A percentile compares a stretch with the other conserved stretches of the same genome.
Evolutionary conservation across 35 echinoderm and acorn worm genomes (phyloP).

Genomic region (Chiridota heheva): DNA sequence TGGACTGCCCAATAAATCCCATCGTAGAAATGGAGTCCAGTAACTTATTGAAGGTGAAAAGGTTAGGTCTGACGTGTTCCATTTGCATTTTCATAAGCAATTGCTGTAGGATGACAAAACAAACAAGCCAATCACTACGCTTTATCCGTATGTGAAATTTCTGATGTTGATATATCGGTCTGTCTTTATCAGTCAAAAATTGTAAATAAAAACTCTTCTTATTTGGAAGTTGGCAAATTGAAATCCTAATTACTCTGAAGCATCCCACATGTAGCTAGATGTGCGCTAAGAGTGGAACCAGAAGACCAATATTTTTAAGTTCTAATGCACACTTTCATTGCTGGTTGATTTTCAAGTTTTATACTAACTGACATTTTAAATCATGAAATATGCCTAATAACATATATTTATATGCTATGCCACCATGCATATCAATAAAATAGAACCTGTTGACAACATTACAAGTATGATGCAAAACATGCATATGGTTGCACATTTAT

Average conservation of each 20-base stretch:
- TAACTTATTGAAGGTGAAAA: slow-evolving; percentile 74
- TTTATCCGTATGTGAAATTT: background rate
- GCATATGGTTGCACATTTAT: too few species aligned
- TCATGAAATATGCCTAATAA: too few species aligned
- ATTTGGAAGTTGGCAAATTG: background rate
- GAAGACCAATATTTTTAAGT: too few species aligned
- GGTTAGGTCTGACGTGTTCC: slow-evolving; percentile 64
- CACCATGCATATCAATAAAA: too few species aligned
- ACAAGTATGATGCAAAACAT: too few species aligned
- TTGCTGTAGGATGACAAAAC: slow-evolving; percentile 55
- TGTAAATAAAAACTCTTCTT: background rate
- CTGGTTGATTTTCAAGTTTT: too few species aligned
- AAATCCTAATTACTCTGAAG: background rate
- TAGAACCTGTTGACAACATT: too few species aligned
- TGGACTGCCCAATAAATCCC: slow-evolving; percentile 64
- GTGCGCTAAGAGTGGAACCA: too few species aligned
- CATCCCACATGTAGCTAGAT: background rate
- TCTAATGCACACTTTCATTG: too few species aligned
- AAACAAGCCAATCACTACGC: background rate
- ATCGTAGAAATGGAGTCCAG: slow-evolving; percentile 57
- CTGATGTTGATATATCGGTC: background rate
- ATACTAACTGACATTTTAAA: too few species aligned
- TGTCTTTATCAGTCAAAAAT: background rate
- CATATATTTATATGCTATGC: too few species aligned
- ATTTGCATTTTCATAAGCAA: slow-evolving; percentile 87